phyloP scores from a whole-genome alignment of 2,888 invertebrate genomes.

The Eilema sororculum region DNA sequence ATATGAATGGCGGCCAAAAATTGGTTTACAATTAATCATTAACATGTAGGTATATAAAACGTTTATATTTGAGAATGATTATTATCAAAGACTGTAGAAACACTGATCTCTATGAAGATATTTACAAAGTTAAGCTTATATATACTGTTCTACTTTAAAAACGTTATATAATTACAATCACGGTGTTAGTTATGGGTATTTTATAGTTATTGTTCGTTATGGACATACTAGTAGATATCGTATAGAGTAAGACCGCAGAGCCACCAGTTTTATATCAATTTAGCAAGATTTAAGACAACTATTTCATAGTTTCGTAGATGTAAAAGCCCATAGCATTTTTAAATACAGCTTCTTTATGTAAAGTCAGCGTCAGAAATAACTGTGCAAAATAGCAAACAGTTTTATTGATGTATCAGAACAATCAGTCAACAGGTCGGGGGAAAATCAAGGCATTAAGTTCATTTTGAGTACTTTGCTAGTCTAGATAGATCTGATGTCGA shows the following conservation, averaged over 20 bases:
- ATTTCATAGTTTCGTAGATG: too few relatives aligned
- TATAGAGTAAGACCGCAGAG: neutral
- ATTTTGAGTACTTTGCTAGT: too few relatives aligned
- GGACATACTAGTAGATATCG: conserved; percentile 23
- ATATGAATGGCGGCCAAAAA: conserved; percentile 48
- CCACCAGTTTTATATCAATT: neutral
- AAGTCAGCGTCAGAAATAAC: too few relatives aligned
- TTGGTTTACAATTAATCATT: conserved; percentile 44
- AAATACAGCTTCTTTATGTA: too few relatives aligned
- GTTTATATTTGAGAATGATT: conserved; percentile 74
- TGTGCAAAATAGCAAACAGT: too few relatives aligned
- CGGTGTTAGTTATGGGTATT: conserved; percentile 40
- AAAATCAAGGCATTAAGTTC: too few relatives aligned
- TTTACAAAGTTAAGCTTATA: conserved; percentile 82
- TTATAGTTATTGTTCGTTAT: conserved; percentile 34
- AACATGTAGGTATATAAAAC: conserved; percentile 76
- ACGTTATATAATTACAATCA: conserved; percentile 54
- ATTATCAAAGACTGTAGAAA: conserved; percentile 81
- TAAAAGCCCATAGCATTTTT: too few relatives aligned
- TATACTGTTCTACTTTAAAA: conserved; percentile 68
- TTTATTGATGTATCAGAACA: too few relatives aligned
- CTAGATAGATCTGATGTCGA: too few relatives aligned
- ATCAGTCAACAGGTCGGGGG: too few relatives aligned
- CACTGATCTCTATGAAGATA: conserved; percentile 77
- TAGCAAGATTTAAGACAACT: neutral